A percentile compares a stretch with the other conserved stretches of the same genome.
These are phyloP conservation scores for Ramphastos sulfuratus DNA, from an alignment of 2,113 vertebrate species.

Conservation along the genomic window DNA sequence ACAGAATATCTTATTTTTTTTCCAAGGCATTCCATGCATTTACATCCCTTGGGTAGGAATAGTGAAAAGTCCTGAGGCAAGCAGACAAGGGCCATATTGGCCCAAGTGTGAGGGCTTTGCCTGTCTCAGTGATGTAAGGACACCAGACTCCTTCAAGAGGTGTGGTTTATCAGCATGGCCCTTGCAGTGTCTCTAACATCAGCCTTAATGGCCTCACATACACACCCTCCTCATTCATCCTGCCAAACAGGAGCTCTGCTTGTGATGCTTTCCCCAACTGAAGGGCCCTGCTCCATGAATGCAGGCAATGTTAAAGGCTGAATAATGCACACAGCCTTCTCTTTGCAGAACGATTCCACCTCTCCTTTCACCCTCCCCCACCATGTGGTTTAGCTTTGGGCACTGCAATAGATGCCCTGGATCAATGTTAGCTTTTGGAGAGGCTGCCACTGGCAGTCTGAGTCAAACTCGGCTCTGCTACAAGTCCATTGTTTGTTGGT, in stretches of 20 bases:
- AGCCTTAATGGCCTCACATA: conserved; percentile 10
- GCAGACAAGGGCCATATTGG: conserved; percentile 25
- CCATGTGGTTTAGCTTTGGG: conserved; percentile 64
- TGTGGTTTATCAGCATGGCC: conserved; percentile 50
- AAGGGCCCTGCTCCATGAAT: conserved; percentile 66
- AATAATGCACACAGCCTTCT: conserved; percentile 68
- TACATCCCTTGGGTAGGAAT: background rate
- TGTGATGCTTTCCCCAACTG: conserved; percentile 50
- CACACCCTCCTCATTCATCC: conserved; percentile 56
- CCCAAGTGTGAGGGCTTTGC: background rate
- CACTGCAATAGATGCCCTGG: conserved; percentile 32
- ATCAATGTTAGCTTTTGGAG: conserved; percentile 60
- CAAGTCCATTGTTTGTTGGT: conserved; percentile 10
- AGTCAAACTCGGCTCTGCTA: background rate
- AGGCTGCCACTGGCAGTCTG: background rate
- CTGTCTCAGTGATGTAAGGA: conserved; percentile 43
- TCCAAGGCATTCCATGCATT: background rate
- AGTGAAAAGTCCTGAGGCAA: background rate
- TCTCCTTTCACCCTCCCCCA: conserved; percentile 25
- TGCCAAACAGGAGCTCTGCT: conserved; percentile 54
- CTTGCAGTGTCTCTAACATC: background rate
- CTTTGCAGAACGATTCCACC: conserved; percentile 17
- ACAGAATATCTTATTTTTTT: background rate
- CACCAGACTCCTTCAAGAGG: conserved; percentile 24
- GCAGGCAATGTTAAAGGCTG: conserved; percentile 68